Percentiles rank a stretch among this genome's conserved stretches.
Conservation (phyloP, 2,113 vertebrate genomes). For the Poicephalus gulielmi region DNA sequence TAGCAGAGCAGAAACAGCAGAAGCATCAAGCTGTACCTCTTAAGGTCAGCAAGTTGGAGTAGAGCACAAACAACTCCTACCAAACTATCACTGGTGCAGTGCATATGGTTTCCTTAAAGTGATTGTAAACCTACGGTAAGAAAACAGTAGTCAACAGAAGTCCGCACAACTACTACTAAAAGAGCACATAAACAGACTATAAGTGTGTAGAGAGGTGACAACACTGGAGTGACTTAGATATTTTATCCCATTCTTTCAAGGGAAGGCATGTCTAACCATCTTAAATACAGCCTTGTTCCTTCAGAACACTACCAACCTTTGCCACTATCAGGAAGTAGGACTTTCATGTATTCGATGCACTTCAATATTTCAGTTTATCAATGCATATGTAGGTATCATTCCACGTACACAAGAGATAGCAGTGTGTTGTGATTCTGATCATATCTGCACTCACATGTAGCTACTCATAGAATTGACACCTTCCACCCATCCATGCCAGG, state of each 20-base stretch:
- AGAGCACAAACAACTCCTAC: not conserved
- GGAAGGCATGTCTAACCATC: not conserved
- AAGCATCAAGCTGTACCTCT: not conserved
- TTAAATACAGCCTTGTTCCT: not conserved
- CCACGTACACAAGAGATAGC: not conserved
- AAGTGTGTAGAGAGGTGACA: not conserved
- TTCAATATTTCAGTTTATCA: not conserved
- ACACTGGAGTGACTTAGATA: not conserved
- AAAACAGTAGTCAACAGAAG: not conserved
- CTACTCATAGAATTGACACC: not conserved
- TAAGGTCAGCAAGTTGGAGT: not conserved
- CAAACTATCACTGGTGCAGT: not conserved
- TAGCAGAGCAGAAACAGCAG: not conserved
- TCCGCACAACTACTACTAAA: not conserved
- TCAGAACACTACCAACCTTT: not conserved
- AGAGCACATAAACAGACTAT: not conserved
- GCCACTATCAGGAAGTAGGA: not conserved
- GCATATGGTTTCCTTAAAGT: not conserved
- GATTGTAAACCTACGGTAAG: rapidly evolving
- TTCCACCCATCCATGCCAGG: not conserved
- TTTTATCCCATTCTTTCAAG: not conserved
- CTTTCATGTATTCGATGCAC: not conserved
- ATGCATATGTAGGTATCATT: not conserved
- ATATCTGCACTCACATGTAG: not conserved
- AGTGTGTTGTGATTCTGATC: not conserved